Evolutionary conservation across 92 coral and sea anemone genomes (phyloP), one percentile per base, ranked within the genome.

Genomic region (Metridium senile): DNA sequence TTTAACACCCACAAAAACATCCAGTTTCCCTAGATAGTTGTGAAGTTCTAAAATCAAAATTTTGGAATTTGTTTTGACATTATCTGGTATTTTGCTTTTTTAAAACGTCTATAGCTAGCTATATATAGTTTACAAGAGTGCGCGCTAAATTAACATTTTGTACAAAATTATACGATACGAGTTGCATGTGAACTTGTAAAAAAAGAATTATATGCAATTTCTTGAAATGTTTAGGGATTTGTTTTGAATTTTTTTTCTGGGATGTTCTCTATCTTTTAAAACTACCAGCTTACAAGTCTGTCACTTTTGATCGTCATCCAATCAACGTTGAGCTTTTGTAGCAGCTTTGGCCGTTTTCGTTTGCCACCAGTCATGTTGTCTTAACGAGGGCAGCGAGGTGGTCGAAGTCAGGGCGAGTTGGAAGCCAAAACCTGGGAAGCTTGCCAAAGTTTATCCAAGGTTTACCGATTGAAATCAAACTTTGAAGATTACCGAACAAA

Each of bases 231-330:
- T 62, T 22, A 13, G 31, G 3, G 23, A 28, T 54, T 17, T 9
- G 49, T 39, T 13, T 39, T n/a, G n/a, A 39, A 39, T 13, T 4
- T 39, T 39, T 13, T 39, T 39, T 4, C 49, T 39, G 49, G 6
- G 49, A 39, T 39, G 49, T 39, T 39, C 13, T 39, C 13, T 39
- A 57, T 58, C n/a, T 58, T 35, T 67, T 33, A 33, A 33, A 22
- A 57, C 57, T 33, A 73, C 78, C 78, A 33, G 78, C 17, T 33
- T 35, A 29, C 13, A 3, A 57, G 25, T 18, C 65, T 68, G 63
- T 73, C 56, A 73, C 78, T 73, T 73, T 57, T 62, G 49, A 73
- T 73, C 78, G 21, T 58, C 56, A 58, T 63, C 78, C 78, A 73
- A 73, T 73, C 26, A 32, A 6, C 33, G 49, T 29, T 73, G 57